Evolutionary conservation across 1,140 invertebrate species (phyloP), one percentile per base, ranked within the genome.

Genomic region (Drosophila burlai): DNA sequence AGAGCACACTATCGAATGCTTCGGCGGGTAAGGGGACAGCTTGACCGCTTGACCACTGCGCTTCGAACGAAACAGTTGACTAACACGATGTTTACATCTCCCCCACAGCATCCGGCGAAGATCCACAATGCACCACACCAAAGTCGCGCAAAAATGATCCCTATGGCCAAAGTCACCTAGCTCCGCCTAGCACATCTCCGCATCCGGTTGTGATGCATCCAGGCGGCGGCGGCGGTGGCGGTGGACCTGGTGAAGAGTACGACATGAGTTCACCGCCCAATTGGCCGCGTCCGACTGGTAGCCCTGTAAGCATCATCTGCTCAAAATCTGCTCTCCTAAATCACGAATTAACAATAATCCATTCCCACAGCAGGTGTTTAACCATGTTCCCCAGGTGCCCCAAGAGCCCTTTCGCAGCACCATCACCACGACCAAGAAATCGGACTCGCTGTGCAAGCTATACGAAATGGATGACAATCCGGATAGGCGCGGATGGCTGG

Each of bases 401-500:
- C 96, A 96, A 95, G 97, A 97, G 94, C 96, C 96, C 81, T 97
- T 97, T 95, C 95, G 97, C 95, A 96, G 96, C 94, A 87, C 87
- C 21, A 83, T 87, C 31, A 87, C 84, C 26, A 91, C 91, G 31
- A 92, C 87, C 31, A 92, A 98, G 96, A 97, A 97, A 95, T 96
- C 97, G 78, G 97, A 98, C 94, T 98, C 96, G 94, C 94, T 98
- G 93, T 95, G 96, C 90, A 98, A 99, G 94, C 94, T 99, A 83
- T 99, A 98, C 93, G 98, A 99, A 94, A 98, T 99, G 97, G 98
- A 99, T 91, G 97, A 98, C 87, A 97, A 97, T 93, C 97, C 97
- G 49, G 98, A 99, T 81, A 94, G 98, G 77, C 95, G 97, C 76
- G 95, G 95, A 76, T 99, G 98, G 96, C 94, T 99, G 75, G 98